Evolutionary conservation across 1,140 invertebrate genomes (phyloP).

Genomic region (Geopemphigus sp.): DNA sequence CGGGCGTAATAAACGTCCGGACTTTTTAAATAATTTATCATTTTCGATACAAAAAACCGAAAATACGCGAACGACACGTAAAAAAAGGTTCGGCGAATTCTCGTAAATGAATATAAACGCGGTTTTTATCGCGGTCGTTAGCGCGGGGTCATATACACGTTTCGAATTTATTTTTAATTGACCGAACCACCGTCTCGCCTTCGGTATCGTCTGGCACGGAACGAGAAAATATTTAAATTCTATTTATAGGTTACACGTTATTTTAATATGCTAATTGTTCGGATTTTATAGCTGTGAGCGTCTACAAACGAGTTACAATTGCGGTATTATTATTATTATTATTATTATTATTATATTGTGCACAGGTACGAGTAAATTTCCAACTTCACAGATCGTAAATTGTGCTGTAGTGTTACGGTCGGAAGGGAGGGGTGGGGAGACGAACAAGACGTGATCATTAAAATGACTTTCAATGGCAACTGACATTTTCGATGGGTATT

Average conservation of each 20-base stretch:
- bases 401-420: too few relatives aligned
- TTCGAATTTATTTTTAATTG: conserved; percentile 7
- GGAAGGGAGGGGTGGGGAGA: too few relatives aligned
- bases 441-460: too few relatives aligned
- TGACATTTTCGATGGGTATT: too few relatives aligned
- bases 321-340: neutral
- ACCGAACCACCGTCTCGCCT: neutral
- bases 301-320: neutral
- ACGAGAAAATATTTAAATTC: neutral
- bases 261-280: conserved; percentile 33
- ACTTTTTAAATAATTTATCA: neutral
- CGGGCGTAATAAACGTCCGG: neutral
- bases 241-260: neutral
- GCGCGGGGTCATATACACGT: neutral
- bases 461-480: too few relatives aligned
- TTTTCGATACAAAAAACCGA: neutral
- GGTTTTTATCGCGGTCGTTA: conserved; percentile 1
- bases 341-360: too few relatives aligned
- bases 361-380: too few relatives aligned
- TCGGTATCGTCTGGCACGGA: neutral
- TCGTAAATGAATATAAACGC: neutral
- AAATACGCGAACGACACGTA: neutral
- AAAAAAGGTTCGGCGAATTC: neutral
- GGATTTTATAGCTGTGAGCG: conserved; percentile 3
- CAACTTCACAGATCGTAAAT: too few relatives aligned